phyloP scores from a whole-genome alignment of 2,888 invertebrate species.

The Archaeoteleia sp. region DNA sequence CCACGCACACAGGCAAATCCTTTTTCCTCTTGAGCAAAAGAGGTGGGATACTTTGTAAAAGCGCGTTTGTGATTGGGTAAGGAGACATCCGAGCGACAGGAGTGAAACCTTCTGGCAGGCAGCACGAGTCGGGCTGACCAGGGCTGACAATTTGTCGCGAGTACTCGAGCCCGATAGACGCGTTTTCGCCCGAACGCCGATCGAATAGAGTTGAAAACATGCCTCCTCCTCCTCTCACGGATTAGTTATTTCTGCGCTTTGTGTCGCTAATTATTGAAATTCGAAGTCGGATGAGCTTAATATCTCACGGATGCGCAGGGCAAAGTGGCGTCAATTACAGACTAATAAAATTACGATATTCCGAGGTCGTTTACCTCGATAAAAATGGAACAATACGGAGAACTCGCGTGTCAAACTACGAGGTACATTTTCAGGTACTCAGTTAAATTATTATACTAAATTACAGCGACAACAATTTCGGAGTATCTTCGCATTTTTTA shows the following conservation, averaged over 20 bases:
- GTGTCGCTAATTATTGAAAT: slow-evolving; percentile 47
- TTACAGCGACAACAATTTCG: too few species aligned
- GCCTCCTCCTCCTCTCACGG: background rate
- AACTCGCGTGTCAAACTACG: slow-evolving; percentile 19
- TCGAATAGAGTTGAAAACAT: slow-evolving; percentile 1
- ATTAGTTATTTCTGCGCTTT: slow-evolving; percentile 28
- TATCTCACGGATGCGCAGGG: slow-evolving; percentile 33
- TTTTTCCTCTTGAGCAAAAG: background rate
- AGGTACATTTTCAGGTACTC: slow-evolving; percentile 38
- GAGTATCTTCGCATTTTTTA: too few species aligned
- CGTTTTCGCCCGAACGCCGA: slow-evolving; percentile 22
- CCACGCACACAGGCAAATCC: too few species aligned
- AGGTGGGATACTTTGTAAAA: slow-evolving; percentile 19
- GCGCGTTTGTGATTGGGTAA: slow-evolving; percentile 28
- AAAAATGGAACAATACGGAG: slow-evolving; percentile 46
- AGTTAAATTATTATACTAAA: slow-evolving; percentile 22
- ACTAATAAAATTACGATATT: slow-evolving; percentile 50
- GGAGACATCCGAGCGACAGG: slow-evolving; percentile 21
- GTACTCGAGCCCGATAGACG: slow-evolving; percentile 47
- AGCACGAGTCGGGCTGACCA: background rate
- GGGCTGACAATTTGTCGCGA: slow-evolving; percentile 47
- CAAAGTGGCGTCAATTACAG: slow-evolving; percentile 44
- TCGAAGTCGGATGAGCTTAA: slow-evolving; percentile 24
- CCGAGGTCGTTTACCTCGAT: slow-evolving; percentile 42
- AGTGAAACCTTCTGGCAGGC: slow-evolving; percentile 9